Conservation (phyloP, 2,888 invertebrate species). For the Drosophila prolongata region DNA sequence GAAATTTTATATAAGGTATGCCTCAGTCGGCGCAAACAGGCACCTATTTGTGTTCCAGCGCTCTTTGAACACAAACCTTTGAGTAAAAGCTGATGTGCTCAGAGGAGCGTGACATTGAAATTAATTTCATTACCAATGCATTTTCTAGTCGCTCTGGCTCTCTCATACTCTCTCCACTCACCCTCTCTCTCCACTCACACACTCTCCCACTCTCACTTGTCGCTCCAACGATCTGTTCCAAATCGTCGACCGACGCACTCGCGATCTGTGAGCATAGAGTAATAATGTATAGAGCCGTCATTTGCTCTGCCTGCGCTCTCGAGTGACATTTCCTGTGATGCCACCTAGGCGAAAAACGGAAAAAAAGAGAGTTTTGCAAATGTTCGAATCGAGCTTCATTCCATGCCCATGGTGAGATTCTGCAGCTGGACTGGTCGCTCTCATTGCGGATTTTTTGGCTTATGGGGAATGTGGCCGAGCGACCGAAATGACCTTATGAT, state of each 20-base stretch:
- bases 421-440: too few species aligned
- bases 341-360: too few species aligned
- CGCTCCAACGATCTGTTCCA: slow-evolving; percentile 30
- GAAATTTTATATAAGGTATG: background rate
- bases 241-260: slow-evolving; percentile 20
- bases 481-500: too few species aligned
- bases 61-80: background rate
- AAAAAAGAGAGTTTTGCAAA: too few species aligned
- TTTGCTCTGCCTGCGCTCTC: too few species aligned
- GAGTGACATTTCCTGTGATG: too few species aligned
- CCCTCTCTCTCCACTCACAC: slow-evolving; percentile 2
- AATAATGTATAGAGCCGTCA: too few species aligned
- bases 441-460: too few species aligned
- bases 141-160: background rate
- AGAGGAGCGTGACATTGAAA: slow-evolving; percentile 24
- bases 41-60: background rate
- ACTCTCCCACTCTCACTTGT: slow-evolving; percentile 8
- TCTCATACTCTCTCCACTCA: slow-evolving; percentile 4
- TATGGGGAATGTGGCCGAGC: too few species aligned
- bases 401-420: too few species aligned
- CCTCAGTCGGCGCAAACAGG: background rate
- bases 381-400: too few species aligned
- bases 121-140: slow-evolving; percentile 27
- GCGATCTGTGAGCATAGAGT: slow-evolving; percentile 29
- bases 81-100: slow-evolving; percentile 31